Base-by-base conservation (phyloP, 2,888 invertebrate genomes). In the Agrochola lychnidis region DNA sequence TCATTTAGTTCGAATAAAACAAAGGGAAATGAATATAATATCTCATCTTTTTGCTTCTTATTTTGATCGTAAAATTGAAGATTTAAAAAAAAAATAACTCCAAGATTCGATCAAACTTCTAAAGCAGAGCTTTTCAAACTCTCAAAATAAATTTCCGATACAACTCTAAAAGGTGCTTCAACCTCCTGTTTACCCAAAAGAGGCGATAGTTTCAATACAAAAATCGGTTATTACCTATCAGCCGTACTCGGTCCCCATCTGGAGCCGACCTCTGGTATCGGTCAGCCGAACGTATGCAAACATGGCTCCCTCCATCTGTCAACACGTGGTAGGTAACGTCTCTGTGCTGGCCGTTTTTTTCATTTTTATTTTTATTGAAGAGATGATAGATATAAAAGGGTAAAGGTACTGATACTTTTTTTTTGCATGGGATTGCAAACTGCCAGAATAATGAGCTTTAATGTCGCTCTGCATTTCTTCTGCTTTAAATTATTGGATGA, bases 271-370 rank as follows among this genome's bases (percentile, higher is more conserved):
- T 92, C 91, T 78, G 74, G 81, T 91, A 94, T 94, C 94, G 94
- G 94, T 94, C 94, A 94, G 85, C 75, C 80, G 83, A 80, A 79
- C 79, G 85, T 90, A 86, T 83, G 89, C 89, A 93, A 94, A 94
- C 89, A 94, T 79, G 81, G 87, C 91, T 90, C 93, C 94, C 93
- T 93, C 89, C 90, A 93, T 94, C 92, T 92, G 92, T 93, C 90
- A 92, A 93, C 90, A 93, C 90, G 90, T 90, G 91, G 90, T 90
- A 91, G 89, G 79, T 85, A 80, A 76, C 83, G 89, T 80, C 85
- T 85, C 87, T 84, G 45, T 82, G 78, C 62, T 82, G 82, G 69
- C 73, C 72, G 81, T 75, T 85, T 83, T 53, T 81, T 48, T 4
- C 22, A 22, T 22, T 9, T 53, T 9, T 53, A 36, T 71, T 70